These are phyloP conservation scores for Campoletis sonorensis DNA, from an alignment of 1,140 invertebrate species.

Conservation along the genomic window DNA sequence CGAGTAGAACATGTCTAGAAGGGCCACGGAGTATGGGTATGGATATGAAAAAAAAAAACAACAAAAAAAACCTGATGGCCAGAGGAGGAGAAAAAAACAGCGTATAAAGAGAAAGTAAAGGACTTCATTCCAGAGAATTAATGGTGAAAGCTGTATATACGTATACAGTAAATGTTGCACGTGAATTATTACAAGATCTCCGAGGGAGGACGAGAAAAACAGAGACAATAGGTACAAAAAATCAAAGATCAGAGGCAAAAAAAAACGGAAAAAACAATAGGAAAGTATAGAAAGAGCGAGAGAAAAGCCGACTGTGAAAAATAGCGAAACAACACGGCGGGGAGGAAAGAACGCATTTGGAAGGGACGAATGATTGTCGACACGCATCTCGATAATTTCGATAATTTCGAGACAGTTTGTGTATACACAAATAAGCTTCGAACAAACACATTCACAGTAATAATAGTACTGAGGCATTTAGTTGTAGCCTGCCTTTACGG, in stretches of 20 bases:
- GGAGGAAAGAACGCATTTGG: not conserved
- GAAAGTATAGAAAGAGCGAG: not conserved
- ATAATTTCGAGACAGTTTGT: no score
- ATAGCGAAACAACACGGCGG: not conserved
- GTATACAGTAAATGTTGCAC: constrained; percentile 2
- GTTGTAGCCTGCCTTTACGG: not conserved
- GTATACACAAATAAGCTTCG: no score
- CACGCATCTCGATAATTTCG: no score
- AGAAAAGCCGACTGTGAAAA: not conserved
- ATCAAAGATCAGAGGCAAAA: not conserved
- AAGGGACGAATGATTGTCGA: no score
- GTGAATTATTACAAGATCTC: constrained; percentile 38
- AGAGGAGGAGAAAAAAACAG: constrained; percentile 11
- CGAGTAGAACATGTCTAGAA: constrained; percentile 37
- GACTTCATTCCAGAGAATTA: constrained; percentile 43
- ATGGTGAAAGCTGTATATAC: constrained; percentile 20
- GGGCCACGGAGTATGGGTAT: constrained; percentile 34
- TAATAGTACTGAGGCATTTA: not conserved
- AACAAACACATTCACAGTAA: not conserved
- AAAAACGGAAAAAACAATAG: not conserved
- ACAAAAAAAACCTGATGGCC: constrained; percentile 21
- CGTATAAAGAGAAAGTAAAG: constrained; percentile 37
- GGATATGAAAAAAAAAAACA: constrained; percentile 15
- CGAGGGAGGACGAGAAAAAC: constrained; percentile 22
- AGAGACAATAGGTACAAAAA: not conserved